phyloP scores from a whole-genome alignment of 2,797 vertebrate species.

The Chlorospingus semifuscus region DNA sequence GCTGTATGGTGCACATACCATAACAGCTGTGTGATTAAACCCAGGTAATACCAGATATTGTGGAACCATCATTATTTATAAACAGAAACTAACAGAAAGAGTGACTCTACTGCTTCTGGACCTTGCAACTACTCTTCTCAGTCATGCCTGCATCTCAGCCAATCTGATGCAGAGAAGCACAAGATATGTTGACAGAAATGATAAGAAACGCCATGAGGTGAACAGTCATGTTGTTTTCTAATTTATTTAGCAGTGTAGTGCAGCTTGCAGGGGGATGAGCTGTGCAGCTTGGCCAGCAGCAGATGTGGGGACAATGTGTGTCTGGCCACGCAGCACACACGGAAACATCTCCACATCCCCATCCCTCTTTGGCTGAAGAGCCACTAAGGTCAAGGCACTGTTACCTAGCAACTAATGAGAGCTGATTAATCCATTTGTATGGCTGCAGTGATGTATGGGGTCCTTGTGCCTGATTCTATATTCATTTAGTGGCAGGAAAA shows the following conservation, averaged over 20 bases:
- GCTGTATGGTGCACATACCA: background rate
- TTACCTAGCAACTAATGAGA: slow-evolving; percentile 71
- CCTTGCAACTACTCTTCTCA: background rate
- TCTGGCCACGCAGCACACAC: background rate
- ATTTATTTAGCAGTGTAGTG: background rate
- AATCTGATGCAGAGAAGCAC: background rate
- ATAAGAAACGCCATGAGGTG: background rate
- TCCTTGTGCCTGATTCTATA: background rate
- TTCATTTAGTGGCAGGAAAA: slow-evolving; percentile 30
- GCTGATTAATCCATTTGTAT: slow-evolving; percentile 58
- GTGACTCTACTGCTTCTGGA: background rate
- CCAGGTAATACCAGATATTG: background rate
- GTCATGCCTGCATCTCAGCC: background rate
- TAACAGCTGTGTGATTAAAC: background rate
- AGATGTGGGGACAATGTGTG: background rate
- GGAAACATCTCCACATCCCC: background rate
- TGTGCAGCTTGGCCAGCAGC: background rate
- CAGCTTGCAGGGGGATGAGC: background rate
- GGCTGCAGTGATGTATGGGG: slow-evolving; percentile 13
- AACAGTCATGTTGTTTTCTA: background rate
- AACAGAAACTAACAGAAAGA: background rate
- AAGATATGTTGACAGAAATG: background rate
- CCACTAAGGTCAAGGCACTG: slow-evolving; percentile 43
- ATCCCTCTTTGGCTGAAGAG: slow-evolving; percentile 23
- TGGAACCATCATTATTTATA: background rate